Conservation (phyloP, 1,140 invertebrate species). For the Macrobrachium nipponense region DNA sequence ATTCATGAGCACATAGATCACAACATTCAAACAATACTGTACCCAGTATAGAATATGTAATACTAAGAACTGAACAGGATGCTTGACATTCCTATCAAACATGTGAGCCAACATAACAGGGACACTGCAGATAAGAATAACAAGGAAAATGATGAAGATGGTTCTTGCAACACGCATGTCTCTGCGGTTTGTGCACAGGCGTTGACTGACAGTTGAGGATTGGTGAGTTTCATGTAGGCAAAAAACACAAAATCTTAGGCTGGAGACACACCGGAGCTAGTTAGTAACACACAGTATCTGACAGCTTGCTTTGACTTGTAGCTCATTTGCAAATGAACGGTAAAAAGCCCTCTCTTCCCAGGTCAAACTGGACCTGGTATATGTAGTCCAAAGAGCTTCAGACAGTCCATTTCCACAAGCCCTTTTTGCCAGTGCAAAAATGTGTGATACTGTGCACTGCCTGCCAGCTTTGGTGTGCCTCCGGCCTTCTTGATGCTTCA, state of each 20-base stretch:
- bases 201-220: slow-evolving; percentile 51
- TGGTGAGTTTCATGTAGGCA: slow-evolving; percentile 36
- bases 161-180: slow-evolving; percentile 55
- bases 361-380: no score
- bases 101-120: slow-evolving; percentile 31
- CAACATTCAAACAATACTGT: slow-evolving; percentile 54
- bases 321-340: no score
- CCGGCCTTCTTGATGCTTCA: no score
- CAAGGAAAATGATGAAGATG: slow-evolving; percentile 58
- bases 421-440: no score
- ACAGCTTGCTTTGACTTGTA: no score
- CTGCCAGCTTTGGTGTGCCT: no score
- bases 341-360: no score
- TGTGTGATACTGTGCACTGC: no score
- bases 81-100: slow-evolving; percentile 24
- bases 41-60: slow-evolving; percentile 53
- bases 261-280: not conserved
- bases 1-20: slow-evolving; percentile 55
- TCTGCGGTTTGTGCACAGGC: slow-evolving; percentile 36
- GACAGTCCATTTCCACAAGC: no score
- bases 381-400: no score
- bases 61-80: slow-evolving; percentile 39
- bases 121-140: slow-evolving; percentile 47
- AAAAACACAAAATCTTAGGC: not conserved
- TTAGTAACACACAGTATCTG: no score